Evolutionary conservation across 2,888 invertebrate species (phyloP).

Genomic region (Pollenia amentaria): DNA sequence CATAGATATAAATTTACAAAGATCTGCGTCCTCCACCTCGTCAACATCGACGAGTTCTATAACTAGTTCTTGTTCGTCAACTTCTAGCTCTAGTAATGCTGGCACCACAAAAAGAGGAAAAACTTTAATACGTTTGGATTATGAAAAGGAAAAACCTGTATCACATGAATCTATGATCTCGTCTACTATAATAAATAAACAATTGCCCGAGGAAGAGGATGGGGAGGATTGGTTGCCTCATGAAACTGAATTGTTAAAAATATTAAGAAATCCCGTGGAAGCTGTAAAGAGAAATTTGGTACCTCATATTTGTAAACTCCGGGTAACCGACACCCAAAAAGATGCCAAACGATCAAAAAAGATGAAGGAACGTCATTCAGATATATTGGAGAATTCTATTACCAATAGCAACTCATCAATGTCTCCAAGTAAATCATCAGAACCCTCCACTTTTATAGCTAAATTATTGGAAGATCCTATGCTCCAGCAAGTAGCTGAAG

Average conservation of each 20-base stretch:
- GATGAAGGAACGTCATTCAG: constrained; percentile 75
- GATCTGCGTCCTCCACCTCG: constrained; percentile 82
- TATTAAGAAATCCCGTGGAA: constrained; percentile 90
- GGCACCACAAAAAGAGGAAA: constrained; percentile 79
- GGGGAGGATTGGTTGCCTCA: constrained; percentile 79
- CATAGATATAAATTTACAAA: constrained; percentile 79
- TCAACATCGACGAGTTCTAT: constrained; percentile 79
- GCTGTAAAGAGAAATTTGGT: constrained; percentile 90
- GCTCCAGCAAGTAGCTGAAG: constrained; percentile 87
- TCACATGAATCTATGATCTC: constrained; percentile 49
- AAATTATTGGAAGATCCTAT: constrained; percentile 88
- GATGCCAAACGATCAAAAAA: constrained; percentile 82
- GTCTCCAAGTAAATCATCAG: constrained; percentile 66
- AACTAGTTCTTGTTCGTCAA: constrained; percentile 76
- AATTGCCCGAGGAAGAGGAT: constrained; percentile 52
- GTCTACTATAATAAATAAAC: constrained; percentile 41
- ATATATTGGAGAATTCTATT: constrained; percentile 42
- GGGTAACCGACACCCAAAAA: constrained; percentile 79
- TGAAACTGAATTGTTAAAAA: constrained; percentile 86
- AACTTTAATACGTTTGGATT: constrained; percentile 83
- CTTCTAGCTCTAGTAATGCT: constrained; percentile 75
- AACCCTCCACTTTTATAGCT: constrained; percentile 85
- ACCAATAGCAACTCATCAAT: not conserved
- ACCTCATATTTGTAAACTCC: constrained; percentile 91
- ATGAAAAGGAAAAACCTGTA: constrained; percentile 78